These are phyloP conservation scores for Drosophila maculinotata DNA, from an alignment of 2,888 invertebrate genomes.

Conservation along the genomic window DNA sequence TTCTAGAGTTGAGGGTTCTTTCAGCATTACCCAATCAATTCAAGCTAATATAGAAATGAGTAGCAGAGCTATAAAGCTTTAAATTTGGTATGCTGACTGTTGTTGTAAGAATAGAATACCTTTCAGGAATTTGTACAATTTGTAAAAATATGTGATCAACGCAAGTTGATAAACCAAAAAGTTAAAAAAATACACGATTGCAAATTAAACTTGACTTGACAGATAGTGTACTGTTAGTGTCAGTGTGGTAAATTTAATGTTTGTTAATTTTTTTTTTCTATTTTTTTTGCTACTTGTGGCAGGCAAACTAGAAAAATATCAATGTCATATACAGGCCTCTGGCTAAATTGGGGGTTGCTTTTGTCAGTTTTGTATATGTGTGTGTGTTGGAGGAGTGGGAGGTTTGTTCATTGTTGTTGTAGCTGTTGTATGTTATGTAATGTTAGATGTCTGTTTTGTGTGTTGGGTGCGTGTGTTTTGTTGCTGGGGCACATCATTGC, in stretches of 20 bases:
- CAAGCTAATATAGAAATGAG: no score
- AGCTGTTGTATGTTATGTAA: conserved; percentile 56
- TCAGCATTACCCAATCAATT: no score
- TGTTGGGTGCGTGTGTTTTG: conserved; percentile 37
- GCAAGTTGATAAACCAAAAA: no score
- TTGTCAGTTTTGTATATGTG: conserved; percentile 15
- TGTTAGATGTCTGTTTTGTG: conserved; percentile 56
- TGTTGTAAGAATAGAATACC: no score
- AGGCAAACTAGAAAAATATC: conserved; percentile 66
- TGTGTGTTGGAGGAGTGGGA: neutral
- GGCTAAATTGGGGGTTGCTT: conserved; percentile 44
- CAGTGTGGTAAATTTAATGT: neutral
- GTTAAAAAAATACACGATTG: no score
- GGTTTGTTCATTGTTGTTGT: conserved; percentile 15
- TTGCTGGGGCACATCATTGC: conserved; percentile 61
- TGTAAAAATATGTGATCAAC: no score
- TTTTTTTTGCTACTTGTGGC: conserved; percentile 10
- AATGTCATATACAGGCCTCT: conserved; percentile 67
- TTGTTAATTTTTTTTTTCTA: neutral
- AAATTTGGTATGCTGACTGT: no score
- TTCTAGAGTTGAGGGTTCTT: no score
- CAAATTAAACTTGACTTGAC: no score
- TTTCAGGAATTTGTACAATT: no score
- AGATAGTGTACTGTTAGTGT: neutral
- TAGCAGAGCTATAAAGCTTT: no score